Evolutionary conservation across 2,888 invertebrate species (phyloP), one percentile per base, ranked within the genome.

Genomic region (Acleris literana): DNA sequence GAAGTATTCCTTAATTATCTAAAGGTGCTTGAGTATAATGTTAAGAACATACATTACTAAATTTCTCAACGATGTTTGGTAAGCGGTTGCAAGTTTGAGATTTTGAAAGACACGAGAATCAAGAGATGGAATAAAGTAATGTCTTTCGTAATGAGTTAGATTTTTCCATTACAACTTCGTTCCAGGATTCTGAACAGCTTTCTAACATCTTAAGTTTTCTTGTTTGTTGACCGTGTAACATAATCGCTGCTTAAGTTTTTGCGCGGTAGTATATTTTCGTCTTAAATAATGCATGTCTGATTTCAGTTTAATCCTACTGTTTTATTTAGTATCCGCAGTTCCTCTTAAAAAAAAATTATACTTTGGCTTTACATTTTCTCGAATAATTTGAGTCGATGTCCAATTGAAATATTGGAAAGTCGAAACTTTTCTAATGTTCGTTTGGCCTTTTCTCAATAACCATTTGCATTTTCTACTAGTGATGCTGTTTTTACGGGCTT

Each of bases 41-140:
- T 59, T 48, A 13, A 39, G 11, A 11, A 3, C 11, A 39, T 39
- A 49, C 55, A 46, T 64, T 20, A 39, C 25, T 48, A 39, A 57
- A 17, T 59, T 54, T 54, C 54, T 5, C 43, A 54, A 52, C 43
- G 5, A 49, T 59, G 29, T 20, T 48, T 39, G 55, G 25, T 54
- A 54, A n/a, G n/a, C 53, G 49, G 60, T 44, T 65, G 55, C 60
- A 60, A 51, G 55, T 29, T 64, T 59, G 39, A 49, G 25, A 54
- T 64, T 64, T 39, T 22, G 64, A 54, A 64, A 64, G 54, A 39
- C 63, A 20, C 22, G 48, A 43, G 39, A 25, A 25, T 53, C 39
- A 33, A 54, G 20, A 22, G 25, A 53, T 54, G 43, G 46, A 25
- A 58, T 51, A 52, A 63, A 25, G 53, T 51, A 63, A 57, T 48